Conservation (phyloP, 2,888 invertebrate genomes). For the Volucella zonaria region DNA sequence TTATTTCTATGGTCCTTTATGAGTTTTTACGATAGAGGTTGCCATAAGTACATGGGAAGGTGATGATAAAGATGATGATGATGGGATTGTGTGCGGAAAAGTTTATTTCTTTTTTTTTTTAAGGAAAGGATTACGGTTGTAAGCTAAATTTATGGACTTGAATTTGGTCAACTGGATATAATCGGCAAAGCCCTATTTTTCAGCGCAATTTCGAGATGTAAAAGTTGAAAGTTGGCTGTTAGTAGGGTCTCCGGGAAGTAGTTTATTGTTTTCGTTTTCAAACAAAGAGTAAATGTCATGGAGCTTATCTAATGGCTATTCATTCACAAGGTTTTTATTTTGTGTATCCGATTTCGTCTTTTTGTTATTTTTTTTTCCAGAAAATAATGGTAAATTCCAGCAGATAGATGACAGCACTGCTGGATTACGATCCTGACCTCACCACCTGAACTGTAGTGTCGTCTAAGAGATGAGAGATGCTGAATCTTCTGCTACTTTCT, state of each 20-base stretch:
- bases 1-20: neutral
- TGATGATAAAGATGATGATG: constrained; percentile 33
- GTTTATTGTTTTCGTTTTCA: neutral
- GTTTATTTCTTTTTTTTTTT: neutral
- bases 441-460: no score
- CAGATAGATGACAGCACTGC: no score
- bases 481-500: no score
- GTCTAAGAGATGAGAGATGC: no score
- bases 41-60: neutral
- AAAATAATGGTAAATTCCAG: no score
- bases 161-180: constrained; percentile 36
- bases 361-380: neutral
- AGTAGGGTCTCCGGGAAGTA: neutral
- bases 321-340: neutral
- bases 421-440: no score
- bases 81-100: constrained; percentile 21
- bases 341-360: neutral
- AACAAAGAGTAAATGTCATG: neutral
- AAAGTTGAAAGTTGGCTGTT: constrained; percentile 8
- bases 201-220: neutral
- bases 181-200: constrained; percentile 5
- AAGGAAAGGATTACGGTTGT: constrained; percentile 28
- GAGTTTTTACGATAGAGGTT: constrained; percentile 11
- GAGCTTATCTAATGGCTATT: neutral
- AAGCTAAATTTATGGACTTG: constrained; percentile 43